Evolutionary conservation across 2,888 invertebrate species (phyloP), one percentile per base, ranked within the genome.

Genomic region (Odontocerum albicorne): DNA sequence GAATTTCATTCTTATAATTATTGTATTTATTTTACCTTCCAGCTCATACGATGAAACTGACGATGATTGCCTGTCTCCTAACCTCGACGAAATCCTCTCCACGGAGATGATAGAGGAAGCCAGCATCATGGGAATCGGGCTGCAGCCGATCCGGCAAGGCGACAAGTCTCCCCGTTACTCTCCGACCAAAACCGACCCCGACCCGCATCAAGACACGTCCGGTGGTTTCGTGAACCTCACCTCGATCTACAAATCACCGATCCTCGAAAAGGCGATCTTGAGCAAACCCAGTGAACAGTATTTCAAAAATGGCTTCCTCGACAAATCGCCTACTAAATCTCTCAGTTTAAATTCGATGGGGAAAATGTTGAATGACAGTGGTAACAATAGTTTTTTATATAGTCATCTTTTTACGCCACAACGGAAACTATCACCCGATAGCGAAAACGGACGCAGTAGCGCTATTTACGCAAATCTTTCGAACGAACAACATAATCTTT

Each of bases 31-130:
- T n/a, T n/a, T n/a, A n/a, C n/a, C n/a, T 81, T 71, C 38, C 79
- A 84, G 84, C 83, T 83, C 83, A 68, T 84, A 82, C 81, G 84
- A 84, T 83, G 84, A 84, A 70, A 82, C 81, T 36, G 84, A 81
- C 63, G 86, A 86, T 59, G 86, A 86, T 68, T 78, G 82, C 62
- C 75, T 86, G 60, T 85, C 86, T 57, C 85, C 85, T 62, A 86
- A 86, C 68, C 66, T 86, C 65, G 85, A 86, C 67, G 80, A 82
- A 57, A 78, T 84, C 62, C 73, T 83, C 59, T 79, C 69, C 64
- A 74, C 74, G 2, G 77, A 77, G 59, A 71, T 68, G 16, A 65
- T 74, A 31, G 78, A 77, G 40, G 78, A 78, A 62, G 74, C 77
- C 15, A 76, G 75, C 64, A 70, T 75, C 33, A 75, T 38, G 31